Evolutionary conservation across 1,140 invertebrate species (phyloP).

Genomic region (Heliconius nattereri): DNA sequence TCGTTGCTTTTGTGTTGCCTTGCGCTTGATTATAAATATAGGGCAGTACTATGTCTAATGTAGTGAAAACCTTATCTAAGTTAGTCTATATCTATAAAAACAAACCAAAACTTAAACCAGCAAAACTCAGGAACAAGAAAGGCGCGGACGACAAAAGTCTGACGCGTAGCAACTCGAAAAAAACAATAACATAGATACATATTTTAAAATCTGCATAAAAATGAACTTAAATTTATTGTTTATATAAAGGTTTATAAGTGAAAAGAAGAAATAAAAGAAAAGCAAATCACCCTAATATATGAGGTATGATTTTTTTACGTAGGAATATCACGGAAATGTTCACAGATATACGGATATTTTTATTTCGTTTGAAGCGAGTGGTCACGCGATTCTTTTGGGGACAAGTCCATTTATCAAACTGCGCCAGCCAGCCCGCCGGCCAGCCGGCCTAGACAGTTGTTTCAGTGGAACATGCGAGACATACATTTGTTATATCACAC

Average conservation of each 20-base stretch:
- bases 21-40: not conserved
- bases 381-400: conserved; percentile 42
- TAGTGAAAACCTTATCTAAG: no score
- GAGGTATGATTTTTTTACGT: conserved; percentile 24
- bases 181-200: no score
- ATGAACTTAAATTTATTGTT: no score
- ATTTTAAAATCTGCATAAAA: no score
- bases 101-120: no score
- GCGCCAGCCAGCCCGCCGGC: not conserved
- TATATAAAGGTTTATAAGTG: no score
- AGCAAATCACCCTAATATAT: no score
- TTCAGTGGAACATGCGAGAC: conserved; percentile 37
- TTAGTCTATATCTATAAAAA: no score
- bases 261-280: no score
- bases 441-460: conserved; percentile 17
- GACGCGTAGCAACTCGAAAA: no score
- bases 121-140: no score
- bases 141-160: no score
- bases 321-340: conserved; percentile 34
- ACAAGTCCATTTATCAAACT: conserved; percentile 32
- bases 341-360: conserved; percentile 36
- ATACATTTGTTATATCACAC: conserved; percentile 30
- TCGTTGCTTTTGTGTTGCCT: conserved; percentile 5
- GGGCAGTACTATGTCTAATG: not conserved
- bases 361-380: conserved; percentile 42